Percentiles rank a stretch among this genome's conserved stretches.
Conservation (phyloP, 2,888 invertebrate species). For the Calephelis perditalis region DNA sequence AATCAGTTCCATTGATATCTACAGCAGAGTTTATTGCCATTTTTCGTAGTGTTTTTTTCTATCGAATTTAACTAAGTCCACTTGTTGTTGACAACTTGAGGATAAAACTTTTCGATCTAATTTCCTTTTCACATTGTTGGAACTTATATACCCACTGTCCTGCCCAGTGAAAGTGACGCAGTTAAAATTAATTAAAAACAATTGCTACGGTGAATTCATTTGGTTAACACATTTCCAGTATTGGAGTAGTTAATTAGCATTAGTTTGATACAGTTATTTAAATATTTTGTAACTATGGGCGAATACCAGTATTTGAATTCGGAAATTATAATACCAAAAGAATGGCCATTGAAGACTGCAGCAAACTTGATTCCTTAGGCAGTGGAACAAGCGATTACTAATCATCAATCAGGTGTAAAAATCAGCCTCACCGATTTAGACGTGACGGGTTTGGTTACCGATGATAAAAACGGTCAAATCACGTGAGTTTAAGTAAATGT, state of each 20-base stretch:
- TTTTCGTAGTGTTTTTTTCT: no score
- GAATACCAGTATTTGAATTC: neutral
- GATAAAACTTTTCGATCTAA: no score
- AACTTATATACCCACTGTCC: no score
- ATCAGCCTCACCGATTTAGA: conserved; percentile 4
- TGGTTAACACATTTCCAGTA: neutral
- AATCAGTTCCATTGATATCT: no score
- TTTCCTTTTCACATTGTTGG: no score
- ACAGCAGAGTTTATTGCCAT: no score
- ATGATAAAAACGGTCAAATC: neutral
- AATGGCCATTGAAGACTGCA: neutral
- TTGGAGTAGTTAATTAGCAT: conserved; percentile 3
- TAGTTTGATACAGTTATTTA: no score
- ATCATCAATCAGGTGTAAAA: conserved; percentile 1
- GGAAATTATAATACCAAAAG: conserved; percentile 4
- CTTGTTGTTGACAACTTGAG: no score
- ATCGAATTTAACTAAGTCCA: no score
- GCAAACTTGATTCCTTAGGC: neutral
- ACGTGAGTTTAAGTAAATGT: no score
- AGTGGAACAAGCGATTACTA: neutral
- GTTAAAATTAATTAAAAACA: neutral
- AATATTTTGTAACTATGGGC: neutral
- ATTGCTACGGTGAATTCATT: neutral
- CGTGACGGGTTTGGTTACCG: conserved; percentile 4
- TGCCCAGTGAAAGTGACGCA: no score